Conservation (phyloP, 2,113 vertebrate species). For the Corapipo altera region DNA sequence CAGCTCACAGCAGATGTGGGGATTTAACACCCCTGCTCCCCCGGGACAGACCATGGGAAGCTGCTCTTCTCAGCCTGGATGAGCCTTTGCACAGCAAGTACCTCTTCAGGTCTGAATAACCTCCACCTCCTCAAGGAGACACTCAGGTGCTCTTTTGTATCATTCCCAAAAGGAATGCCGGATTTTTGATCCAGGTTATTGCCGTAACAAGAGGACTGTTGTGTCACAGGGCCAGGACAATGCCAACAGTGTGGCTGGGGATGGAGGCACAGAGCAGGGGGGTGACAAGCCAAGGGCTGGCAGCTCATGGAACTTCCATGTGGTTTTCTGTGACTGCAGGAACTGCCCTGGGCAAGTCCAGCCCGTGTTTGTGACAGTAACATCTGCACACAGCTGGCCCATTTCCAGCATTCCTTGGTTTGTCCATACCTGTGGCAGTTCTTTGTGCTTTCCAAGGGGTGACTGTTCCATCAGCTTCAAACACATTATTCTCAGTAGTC, state of each 20-base stretch:
- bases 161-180: background rate
- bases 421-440: background rate
- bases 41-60: background rate
- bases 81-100: background rate
- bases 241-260: background rate
- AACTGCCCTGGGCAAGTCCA: background rate
- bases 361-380: background rate
- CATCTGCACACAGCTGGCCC: background rate
- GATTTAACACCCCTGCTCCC: background rate
- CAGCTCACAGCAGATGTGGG: conserved; percentile 52
- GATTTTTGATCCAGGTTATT: background rate
- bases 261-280: background rate
- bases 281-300: background rate
- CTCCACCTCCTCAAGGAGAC: background rate
- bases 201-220: background rate
- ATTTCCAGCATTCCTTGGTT: background rate
- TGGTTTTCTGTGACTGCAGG: background rate
- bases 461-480: background rate
- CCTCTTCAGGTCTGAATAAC: background rate
- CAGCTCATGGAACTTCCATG: background rate
- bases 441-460: background rate
- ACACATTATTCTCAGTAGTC: background rate
- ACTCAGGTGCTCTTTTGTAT: background rate
- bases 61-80: background rate
- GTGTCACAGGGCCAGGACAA: fast-evolving